phyloP scores from a whole-genome alignment of 2,797 vertebrate species.

The Anguilla marmorata region DNA sequence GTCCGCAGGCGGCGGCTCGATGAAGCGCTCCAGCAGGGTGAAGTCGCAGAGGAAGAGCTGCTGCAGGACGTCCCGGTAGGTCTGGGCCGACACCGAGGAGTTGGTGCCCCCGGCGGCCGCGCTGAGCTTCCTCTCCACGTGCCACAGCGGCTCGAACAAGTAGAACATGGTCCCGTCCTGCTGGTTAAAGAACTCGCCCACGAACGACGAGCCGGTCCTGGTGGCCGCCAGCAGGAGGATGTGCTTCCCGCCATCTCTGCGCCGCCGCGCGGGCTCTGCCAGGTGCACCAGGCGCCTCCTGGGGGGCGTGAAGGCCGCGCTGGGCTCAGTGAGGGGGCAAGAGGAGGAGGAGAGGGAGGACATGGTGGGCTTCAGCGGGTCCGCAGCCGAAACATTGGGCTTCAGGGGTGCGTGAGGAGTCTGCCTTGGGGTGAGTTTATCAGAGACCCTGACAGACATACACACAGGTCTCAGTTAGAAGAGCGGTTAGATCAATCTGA shows the following conservation, averaged over 20 bases:
- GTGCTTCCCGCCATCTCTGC: slow-evolving; percentile 69
- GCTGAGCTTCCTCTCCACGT: slow-evolving; percentile 85
- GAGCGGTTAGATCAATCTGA: background rate
- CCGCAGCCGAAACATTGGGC: slow-evolving; percentile 65
- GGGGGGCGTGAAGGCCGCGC: slow-evolving; percentile 70
- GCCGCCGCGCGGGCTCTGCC: slow-evolving; percentile 57
- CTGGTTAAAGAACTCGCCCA: slow-evolving; percentile 98
- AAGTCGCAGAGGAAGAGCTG: slow-evolving; percentile 91
- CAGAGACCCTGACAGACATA: slow-evolving; percentile 79
- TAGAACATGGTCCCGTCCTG: slow-evolving; percentile 90
- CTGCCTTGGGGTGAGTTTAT: slow-evolving; percentile 83
- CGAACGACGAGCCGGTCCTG: slow-evolving; percentile 93
- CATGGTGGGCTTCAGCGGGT: slow-evolving; percentile 64
- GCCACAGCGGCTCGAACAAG: slow-evolving; percentile 95
- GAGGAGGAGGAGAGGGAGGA: slow-evolving; percentile 73
- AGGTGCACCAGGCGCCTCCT: slow-evolving; percentile 77
- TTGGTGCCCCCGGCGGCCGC: slow-evolving; percentile 82
- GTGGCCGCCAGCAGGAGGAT: slow-evolving; percentile 91
- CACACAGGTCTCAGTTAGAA: background rate
- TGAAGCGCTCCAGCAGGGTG: slow-evolving; percentile 86
- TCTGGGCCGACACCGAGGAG: slow-evolving; percentile 76
- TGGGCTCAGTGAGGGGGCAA: slow-evolving; percentile 64
- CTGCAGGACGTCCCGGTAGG: slow-evolving; percentile 87
- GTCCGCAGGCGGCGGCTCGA: slow-evolving; percentile 77
- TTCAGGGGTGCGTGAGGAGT: slow-evolving; percentile 72